A percentile compares a stretch with the other conserved stretches of the same genome.
Conservation (phyloP, 2,113 vertebrate genomes). For the Polyodon spathula region DNA sequence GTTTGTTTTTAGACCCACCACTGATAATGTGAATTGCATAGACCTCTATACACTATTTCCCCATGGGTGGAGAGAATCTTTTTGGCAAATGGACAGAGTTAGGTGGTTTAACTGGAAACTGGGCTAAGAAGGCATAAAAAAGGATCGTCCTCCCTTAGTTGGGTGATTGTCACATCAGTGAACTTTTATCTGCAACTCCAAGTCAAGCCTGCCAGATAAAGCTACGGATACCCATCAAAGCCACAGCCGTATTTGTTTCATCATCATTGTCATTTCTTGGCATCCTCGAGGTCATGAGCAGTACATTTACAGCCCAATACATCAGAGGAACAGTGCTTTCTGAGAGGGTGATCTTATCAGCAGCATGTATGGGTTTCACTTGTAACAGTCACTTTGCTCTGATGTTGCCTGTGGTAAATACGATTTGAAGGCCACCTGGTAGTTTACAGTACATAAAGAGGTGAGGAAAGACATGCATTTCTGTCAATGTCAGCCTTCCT, state of each 20-base stretch:
- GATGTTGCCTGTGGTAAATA: not conserved
- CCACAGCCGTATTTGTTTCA: not conserved
- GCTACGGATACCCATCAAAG: conserved; percentile 7
- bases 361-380: not conserved
- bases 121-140: too few relatives aligned
- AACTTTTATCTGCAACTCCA: conserved; percentile 7
- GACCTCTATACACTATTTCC: too few relatives aligned
- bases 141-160: too few relatives aligned
- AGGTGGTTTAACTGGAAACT: too few relatives aligned
- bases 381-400: not conserved
- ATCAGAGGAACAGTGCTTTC: not conserved
- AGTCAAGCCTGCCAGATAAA: conserved; percentile 16
- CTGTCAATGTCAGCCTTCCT: not conserved
- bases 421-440: not conserved
- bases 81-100: too few relatives aligned
- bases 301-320: not conserved
- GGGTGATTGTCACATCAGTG: not conserved
- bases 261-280: not conserved
- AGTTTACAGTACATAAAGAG: not conserved
- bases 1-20: too few relatives aligned
- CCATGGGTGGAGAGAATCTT: too few relatives aligned
- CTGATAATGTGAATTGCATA: too few relatives aligned
- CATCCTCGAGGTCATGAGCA: not conserved
- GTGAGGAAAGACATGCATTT: not conserved
- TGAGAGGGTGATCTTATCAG: not conserved